Base-by-base conservation (phyloP, 2,888 invertebrate species). In the Caenorhabditis doughertyi region DNA sequence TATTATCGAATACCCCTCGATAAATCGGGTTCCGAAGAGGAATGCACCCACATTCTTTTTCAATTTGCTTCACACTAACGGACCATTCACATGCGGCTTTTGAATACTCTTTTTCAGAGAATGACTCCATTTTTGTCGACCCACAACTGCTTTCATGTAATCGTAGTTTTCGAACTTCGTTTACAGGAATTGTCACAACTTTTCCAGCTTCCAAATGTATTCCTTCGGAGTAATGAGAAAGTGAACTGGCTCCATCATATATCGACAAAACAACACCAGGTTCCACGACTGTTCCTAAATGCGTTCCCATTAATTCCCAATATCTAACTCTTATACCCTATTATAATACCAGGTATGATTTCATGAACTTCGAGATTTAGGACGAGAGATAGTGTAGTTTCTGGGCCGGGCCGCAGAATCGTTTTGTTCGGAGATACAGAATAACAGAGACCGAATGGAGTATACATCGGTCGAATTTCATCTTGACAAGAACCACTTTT, bases 181-280 rank as follows among this genome's bases (percentile, higher is more conserved):
- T 89, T 23, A 89, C 88, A 1, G 89, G 89, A 65, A 89, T 89
- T 11, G 88, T 87, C 21, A 89, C 89, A 2, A 86, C 84, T 74
- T 89, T 89, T 11, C 89, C 89, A 2, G 89, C 86, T 70, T 89
- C 89, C 47, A 89, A 51, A 77, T 89, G 89, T 42, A 89, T 89
- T 51, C 89, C 89, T 72, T 89, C 89, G 0, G 86, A 79, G 68
- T 84, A 89, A 55, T 86, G 85, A 5, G 85, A 87, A 9, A 87
- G 65, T 8, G 79, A 76, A 56, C 73, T 65, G 11, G 77, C 77
- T 16, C 84, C 87, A 39, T 89, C 89, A 53, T 86, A 88, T 25
- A 89, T 85, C 0, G 88, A 87, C 1, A 89, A 56, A 23, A 89
- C 87, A 0, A 88, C 87, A 18, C 89, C 89, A 1, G 89, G 88